A percentile compares a stretch with the other conserved stretches of the same genome.
Evolutionary conservation across 2,797 vertebrate genomes (phyloP).

Genomic region (Neopelma chrysocephalum): DNA sequence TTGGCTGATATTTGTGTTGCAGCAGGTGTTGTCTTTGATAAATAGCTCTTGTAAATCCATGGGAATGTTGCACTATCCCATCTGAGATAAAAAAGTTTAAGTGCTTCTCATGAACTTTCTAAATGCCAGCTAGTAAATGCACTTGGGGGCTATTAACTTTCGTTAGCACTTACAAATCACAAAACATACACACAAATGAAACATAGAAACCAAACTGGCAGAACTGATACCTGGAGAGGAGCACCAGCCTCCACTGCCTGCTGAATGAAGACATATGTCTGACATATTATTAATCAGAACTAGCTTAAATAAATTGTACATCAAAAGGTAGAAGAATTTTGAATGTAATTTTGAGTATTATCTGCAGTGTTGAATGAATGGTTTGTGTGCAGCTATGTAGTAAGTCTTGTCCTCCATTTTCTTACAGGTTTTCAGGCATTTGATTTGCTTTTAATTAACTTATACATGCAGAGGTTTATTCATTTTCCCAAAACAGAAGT

Average conservation of each 20-base stretch:
- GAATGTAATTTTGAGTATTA: not conserved
- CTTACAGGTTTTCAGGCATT: not conserved
- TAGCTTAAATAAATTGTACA: not conserved
- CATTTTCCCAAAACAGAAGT: not conserved
- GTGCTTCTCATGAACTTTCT: slow-evolving; percentile 64
- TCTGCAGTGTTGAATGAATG: not conserved
- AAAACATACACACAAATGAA: not conserved
- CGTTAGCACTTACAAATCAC: not conserved
- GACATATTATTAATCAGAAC: not conserved
- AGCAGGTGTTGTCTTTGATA: slow-evolving; percentile 43
- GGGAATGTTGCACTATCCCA: slow-evolving; percentile 12
- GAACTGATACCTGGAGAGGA: not conserved
- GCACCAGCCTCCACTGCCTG: not conserved
- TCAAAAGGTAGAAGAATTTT: not conserved
- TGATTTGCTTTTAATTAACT: not conserved
- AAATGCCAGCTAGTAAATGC: slow-evolving; percentile 57
- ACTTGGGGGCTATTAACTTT: slow-evolving; percentile 34
- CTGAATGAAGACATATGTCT: not conserved
- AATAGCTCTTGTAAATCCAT: slow-evolving; percentile 48
- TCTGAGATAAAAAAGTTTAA: slow-evolving; percentile 52
- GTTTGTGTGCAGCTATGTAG: not conserved
- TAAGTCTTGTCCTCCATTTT: not conserved
- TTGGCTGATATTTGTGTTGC: not conserved
- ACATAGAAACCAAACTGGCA: not conserved
- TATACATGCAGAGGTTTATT: not conserved